Conservation (phyloP, 2,113 vertebrate species). For the Sceloporus undulatus region DNA sequence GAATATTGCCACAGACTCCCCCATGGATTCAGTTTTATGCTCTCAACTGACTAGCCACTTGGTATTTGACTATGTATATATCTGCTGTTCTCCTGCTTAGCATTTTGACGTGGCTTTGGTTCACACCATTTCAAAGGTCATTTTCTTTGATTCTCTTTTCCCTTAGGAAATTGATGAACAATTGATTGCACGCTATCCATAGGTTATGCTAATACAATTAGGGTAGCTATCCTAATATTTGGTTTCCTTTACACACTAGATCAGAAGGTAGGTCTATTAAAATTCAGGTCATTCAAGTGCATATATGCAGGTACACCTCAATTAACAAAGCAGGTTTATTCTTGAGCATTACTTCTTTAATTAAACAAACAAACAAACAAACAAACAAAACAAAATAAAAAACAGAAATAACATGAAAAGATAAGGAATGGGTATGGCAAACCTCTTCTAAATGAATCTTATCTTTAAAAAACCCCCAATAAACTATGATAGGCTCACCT, state of each 20-base stretch:
- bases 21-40: background rate
- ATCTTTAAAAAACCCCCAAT: no score
- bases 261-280: no score
- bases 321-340: no score
- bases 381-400: no score
- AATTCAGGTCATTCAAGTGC: background rate
- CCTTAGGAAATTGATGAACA: background rate
- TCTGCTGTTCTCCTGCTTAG: background rate
- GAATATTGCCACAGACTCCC: background rate
- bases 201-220: background rate
- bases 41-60: background rate
- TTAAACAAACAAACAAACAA: no score
- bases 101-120: background rate
- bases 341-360: no score
- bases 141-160: background rate
- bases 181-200: background rate
- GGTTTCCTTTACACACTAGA: background rate
- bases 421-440: no score
- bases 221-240: background rate
- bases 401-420: no score
- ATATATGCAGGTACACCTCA: no score
- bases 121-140: background rate
- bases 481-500: no score
- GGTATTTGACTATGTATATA: background rate
- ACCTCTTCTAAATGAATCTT: no score